Evolutionary conservation across 1,140 invertebrate species (phyloP).

Genomic region (Steinernema feltiae): DNA sequence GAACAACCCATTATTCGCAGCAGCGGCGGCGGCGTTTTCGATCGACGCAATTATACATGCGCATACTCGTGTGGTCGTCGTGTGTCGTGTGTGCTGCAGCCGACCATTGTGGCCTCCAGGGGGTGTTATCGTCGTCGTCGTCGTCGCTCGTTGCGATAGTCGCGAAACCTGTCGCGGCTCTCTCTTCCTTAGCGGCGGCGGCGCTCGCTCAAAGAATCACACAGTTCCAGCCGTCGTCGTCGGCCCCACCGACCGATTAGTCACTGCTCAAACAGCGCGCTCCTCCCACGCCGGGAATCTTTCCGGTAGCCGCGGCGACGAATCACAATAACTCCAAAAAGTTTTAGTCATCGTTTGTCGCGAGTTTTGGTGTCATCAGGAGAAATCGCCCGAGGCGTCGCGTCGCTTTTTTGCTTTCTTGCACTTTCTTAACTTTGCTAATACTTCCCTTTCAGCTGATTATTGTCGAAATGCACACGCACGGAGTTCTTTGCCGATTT

Average conservation of each 20-base stretch:
- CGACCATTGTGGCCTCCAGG: background rate
- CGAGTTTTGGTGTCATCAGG: background rate
- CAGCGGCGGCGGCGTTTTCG: background rate
- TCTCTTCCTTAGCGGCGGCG: background rate
- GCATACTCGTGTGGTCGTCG: background rate
- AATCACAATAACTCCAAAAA: slow-evolving; percentile 11
- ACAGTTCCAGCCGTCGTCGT: background rate
- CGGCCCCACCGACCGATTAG: background rate
- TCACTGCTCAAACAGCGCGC: background rate
- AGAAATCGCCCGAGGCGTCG: background rate
- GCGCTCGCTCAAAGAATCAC: background rate
- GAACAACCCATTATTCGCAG: slow-evolving; percentile 12
- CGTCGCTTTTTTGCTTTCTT: background rate
- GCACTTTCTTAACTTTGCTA: too few species aligned
- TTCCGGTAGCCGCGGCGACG: background rate
- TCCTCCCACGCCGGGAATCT: background rate
- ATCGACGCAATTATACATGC: slow-evolving; percentile 9
- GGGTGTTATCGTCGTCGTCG: background rate
- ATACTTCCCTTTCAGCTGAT: too few species aligned
- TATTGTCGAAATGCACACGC: too few species aligned
- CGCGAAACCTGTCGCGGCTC: background rate
- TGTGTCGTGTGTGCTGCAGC: background rate
- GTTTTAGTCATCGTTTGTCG: background rate
- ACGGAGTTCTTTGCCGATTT: too few species aligned
- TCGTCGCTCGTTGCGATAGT: background rate